Base-by-base conservation (phyloP, 2,888 invertebrate species). In the Lutraria lutraria region DNA sequence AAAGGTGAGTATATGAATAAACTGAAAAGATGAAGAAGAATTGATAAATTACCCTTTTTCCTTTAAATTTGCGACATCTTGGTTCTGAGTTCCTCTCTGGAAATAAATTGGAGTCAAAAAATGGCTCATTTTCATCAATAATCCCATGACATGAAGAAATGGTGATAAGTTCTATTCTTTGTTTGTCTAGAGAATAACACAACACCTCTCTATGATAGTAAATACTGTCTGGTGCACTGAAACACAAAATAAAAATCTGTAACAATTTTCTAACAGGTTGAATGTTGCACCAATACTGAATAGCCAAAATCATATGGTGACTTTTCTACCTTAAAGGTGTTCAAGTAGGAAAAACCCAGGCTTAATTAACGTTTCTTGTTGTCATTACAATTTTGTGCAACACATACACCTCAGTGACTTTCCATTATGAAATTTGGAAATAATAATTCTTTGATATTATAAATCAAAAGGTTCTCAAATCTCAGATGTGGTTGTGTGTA, bases 171-270 rank as follows among this genome's bases (percentile, higher is more conserved):
- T 99, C 98, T 85, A 99, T 97, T 88, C 98, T 97, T 93, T 98
- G 97, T 72, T 97, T 98, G 97, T 98, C 98, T 84, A 98, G 96
- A 0, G 98, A 98, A 96, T 98, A 97, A 94, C 98, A 96, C 53
- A 98, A 97, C 93, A 98, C 97, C 97, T 99, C 99, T 92, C 98
- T 97, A 93, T 97, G 98, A 96, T 98, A 99, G 97, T 99, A 99
- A 93, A 99, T 98, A 92, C 90, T 92, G 53, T 95, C 94, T 21
- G 92, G 87, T 63, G 91, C 88, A 82, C 95, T 95, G 92, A 86
- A 93, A 92, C 52, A 63, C 0, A 52, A 19, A 52, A 29, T 16
- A 2, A 25, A 6, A 81, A 53, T 43, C 43, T 8, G 2, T 43
- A 8, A 43, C 43, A 43, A 43, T 43, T 43, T 15, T 31, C 8